Percentiles rank a stretch among this genome's conserved stretches.
Evolutionary conservation across 2,113 vertebrate species (phyloP).

Genomic region (Halichoerus grypus): DNA sequence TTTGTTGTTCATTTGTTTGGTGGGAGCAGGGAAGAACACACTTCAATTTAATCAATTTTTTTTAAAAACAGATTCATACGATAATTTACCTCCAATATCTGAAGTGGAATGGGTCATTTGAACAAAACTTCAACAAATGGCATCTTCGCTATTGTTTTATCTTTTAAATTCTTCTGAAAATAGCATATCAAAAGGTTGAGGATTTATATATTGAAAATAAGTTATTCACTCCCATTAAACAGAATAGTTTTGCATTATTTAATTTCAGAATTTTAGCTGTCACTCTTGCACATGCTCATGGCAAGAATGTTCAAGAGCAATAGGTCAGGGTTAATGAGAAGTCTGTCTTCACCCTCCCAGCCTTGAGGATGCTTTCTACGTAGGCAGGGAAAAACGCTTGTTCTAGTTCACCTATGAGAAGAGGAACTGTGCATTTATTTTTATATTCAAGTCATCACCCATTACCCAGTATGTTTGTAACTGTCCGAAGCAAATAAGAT

Average conservation of each 20-base stretch:
- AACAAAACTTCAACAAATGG: not conserved
- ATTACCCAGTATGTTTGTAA: not conserved
- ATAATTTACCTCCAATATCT: not conserved
- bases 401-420: not conserved
- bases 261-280: not conserved
- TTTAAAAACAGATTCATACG: not conserved
- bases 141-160: not conserved
- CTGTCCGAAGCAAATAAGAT: not conserved
- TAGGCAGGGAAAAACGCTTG: not conserved
- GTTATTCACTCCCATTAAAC: not conserved
- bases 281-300: not conserved
- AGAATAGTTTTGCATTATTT: not conserved
- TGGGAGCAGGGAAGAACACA: not conserved
- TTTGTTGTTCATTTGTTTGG: not conserved
- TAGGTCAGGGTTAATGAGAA: too few relatives aligned
- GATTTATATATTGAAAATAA: not conserved
- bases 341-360: rapidly evolving
- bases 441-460: not conserved
- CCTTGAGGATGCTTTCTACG: not conserved
- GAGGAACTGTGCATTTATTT: not conserved
- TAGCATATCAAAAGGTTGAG: not conserved
- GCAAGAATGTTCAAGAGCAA: too few relatives aligned
- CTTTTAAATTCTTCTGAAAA: not conserved
- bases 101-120: not conserved
- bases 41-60: not conserved